A percentile compares a stretch with the other conserved stretches of the same genome.
Conservation (phyloP, 2,888 invertebrate genomes). For the Keiferia lycopersicella region DNA sequence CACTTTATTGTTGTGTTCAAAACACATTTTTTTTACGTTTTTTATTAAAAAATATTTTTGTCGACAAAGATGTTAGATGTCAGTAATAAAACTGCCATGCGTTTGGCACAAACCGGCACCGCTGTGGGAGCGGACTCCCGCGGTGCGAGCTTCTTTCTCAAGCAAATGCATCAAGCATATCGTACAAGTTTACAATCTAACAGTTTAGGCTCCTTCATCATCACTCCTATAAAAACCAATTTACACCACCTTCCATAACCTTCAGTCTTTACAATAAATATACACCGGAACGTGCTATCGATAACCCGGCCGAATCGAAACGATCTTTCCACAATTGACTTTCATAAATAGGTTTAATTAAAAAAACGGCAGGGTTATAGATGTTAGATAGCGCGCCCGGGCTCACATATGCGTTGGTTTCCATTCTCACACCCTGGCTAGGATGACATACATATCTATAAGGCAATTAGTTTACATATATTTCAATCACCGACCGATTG, state of each 20-base stretch:
- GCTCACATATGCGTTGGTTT: constrained; percentile 22
- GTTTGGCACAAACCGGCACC: constrained; percentile 54
- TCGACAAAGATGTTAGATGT: constrained; percentile 68
- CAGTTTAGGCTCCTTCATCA: constrained; percentile 41
- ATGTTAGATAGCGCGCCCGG: constrained; percentile 17
- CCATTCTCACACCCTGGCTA: constrained; percentile 32
- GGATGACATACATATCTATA: constrained; percentile 52
- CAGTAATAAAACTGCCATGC: constrained; percentile 55
- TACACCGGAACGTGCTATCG: constrained; percentile 26
- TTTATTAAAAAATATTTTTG: constrained; percentile 77
- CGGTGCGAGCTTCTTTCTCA: constrained; percentile 26
- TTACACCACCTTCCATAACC: constrained; percentile 39
- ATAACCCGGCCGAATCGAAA: constrained; percentile 1
- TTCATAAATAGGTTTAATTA: constrained; percentile 11
- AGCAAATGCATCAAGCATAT: constrained; percentile 32
- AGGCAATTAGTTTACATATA: constrained; percentile 57
- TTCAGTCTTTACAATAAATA: constrained; percentile 62
- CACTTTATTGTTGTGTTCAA: constrained; percentile 74
- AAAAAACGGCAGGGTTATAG: neutral
- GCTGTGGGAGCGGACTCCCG: constrained; percentile 39
- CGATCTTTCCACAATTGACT: constrained; percentile 26
- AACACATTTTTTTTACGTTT: constrained; percentile 76
- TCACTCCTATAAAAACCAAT: constrained; percentile 49
- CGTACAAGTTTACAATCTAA: constrained; percentile 24
- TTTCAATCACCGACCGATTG: constrained; percentile 28